Conservation (phyloP, 2,113 vertebrate species). For the Oncorhynchus keta region DNA sequence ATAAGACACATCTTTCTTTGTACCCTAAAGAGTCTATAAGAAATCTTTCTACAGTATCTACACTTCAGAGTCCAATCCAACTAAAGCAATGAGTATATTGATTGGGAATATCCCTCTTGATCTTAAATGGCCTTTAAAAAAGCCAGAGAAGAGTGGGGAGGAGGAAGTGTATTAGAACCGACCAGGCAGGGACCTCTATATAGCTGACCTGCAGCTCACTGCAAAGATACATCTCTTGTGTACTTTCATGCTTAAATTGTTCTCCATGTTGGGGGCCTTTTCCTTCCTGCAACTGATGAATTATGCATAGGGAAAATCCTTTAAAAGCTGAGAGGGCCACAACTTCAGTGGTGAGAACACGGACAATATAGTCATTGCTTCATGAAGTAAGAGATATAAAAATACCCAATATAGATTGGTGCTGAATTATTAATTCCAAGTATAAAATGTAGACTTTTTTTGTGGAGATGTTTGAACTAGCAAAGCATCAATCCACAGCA, state of each 20-base stretch:
- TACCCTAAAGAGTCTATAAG: no score
- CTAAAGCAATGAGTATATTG: not conserved
- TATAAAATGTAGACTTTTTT: not conserved
- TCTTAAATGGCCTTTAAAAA: not conserved
- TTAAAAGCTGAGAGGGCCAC: not conserved
- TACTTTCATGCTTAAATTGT: not conserved
- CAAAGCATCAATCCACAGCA: no score
- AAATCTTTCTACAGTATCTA: no score
- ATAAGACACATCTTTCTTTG: no score
- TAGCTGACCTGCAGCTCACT: not conserved
- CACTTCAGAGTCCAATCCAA: no score
- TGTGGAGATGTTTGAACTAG: conserved; percentile 12
- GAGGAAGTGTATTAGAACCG: no score
- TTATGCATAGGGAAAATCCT: conserved; percentile 26
- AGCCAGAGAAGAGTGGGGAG: not conserved
- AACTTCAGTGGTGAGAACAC: not conserved
- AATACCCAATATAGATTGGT: not conserved
- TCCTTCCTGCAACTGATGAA: conserved; percentile 5
- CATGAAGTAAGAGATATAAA: conserved; percentile 4
- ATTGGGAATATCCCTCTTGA: not conserved
- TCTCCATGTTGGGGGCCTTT: conserved; percentile 25
- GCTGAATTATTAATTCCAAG: conserved; percentile 7
- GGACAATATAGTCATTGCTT: not conserved
- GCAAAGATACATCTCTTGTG: no score
- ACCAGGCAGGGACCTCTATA: no score